Percentiles rank a stretch among this genome's conserved stretches.
These are phyloP conservation scores for Archips xylosteana DNA, from an alignment of 2,888 invertebrate species.

Conservation along the genomic window DNA sequence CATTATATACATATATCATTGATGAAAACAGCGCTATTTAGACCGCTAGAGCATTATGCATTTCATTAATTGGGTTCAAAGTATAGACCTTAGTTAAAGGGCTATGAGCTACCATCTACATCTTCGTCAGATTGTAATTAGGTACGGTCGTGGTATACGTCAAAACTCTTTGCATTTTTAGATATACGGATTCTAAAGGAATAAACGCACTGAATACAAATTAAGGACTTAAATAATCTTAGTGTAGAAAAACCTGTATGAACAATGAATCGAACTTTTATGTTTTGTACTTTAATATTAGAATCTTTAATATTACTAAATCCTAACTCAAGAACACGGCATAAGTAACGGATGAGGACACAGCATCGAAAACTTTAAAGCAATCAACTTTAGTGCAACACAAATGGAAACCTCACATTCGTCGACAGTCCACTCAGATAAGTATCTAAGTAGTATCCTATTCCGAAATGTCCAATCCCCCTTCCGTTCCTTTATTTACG, in stretches of 20 bases:
- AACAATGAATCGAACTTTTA: neutral
- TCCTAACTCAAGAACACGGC: no score
- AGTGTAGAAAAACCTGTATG: neutral
- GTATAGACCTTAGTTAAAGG: neutral
- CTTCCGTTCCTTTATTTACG: no score
- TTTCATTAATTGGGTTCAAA: neutral
- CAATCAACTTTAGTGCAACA: no score
- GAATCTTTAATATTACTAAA: no score
- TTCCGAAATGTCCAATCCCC: no score
- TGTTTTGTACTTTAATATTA: neutral
- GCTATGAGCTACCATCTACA: neutral
- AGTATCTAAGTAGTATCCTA: no score
- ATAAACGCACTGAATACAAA: constrained; percentile 3
- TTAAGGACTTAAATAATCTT: neutral
- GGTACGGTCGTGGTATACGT: neutral
- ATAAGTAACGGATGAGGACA: no score
- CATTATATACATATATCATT: neutral
- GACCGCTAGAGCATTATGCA: neutral
- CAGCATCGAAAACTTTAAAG: no score
- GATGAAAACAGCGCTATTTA: neutral
- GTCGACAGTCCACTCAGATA: no score
- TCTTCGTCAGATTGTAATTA: neutral
- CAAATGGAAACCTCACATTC: no score
- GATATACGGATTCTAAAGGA: neutral
- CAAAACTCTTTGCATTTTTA: neutral